These are phyloP conservation scores for Zaprionus vittiger DNA, from an alignment of 1,140 invertebrate genomes.

Conservation along the genomic window DNA sequence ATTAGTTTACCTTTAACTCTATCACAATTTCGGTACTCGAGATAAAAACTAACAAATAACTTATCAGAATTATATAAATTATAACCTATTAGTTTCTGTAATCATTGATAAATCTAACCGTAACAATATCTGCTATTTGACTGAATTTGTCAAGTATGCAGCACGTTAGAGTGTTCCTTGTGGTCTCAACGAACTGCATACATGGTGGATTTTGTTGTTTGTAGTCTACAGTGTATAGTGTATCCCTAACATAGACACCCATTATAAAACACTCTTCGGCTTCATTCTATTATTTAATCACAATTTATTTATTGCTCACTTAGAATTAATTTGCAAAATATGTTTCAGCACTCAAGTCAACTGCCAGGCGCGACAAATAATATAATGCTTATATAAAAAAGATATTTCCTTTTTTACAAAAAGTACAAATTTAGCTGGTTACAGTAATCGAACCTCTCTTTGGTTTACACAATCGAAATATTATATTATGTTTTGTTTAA, in stretches of 20 bases:
- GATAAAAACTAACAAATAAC: no score
- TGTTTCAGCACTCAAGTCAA: slow-evolving; percentile 41
- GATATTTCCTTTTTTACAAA: slow-evolving; percentile 40
- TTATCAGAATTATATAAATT: background rate
- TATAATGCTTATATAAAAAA: slow-evolving; percentile 44
- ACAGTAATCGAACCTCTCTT: slow-evolving; percentile 3
- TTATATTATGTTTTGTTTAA: slow-evolving; percentile 19
- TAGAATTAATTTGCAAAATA: slow-evolving; percentile 54
- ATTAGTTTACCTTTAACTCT: no score
- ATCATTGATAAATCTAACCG: background rate
- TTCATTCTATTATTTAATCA: slow-evolving; percentile 58
- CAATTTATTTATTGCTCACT: slow-evolving; percentile 73
- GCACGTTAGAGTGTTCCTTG: slow-evolving; percentile 30
- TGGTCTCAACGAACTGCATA: slow-evolving; percentile 24
- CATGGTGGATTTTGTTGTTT: slow-evolving; percentile 5
- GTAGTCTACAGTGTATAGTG: background rate
- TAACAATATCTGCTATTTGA: background rate
- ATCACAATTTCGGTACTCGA: no score
- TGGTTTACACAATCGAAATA: slow-evolving; percentile 1
- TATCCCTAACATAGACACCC: background rate
- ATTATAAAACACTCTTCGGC: slow-evolving; percentile 8
- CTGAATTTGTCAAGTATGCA: slow-evolving; percentile 40
- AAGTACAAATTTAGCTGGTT: slow-evolving; percentile 44
- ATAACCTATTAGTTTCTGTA: background rate
- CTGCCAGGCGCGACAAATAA: slow-evolving; percentile 48